These are phyloP conservation scores for Strigamia crassipes DNA, from an alignment of 2,888 invertebrate species.

Conservation along the genomic window DNA sequence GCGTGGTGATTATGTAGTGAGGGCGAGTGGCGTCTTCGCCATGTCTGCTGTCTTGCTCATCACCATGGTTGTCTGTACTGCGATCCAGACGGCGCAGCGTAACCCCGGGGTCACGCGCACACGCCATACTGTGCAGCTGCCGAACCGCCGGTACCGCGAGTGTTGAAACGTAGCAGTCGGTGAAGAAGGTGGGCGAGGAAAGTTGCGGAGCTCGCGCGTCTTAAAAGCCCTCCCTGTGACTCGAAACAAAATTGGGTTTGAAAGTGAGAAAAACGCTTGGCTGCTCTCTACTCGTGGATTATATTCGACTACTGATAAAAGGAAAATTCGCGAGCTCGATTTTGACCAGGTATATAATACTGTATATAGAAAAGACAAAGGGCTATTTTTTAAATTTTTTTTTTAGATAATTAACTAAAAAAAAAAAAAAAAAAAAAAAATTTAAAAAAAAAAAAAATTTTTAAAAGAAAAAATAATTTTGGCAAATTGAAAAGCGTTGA, in stretches of 20 bases:
- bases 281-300: not conserved
- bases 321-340: slow-evolving; percentile 21
- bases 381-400: too few species aligned
- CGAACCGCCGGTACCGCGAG: slow-evolving; percentile 19
- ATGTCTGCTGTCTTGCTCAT: slow-evolving; percentile 1
- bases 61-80: slow-evolving; percentile 16
- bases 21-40: slow-evolving; percentile 15
- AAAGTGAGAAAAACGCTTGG: slow-evolving; percentile 2
- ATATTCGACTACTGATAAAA: slow-evolving; percentile 14
- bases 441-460: not conserved
- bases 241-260: not conserved
- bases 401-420: too few species aligned
- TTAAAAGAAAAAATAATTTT: not conserved
- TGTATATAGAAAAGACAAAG: not conserved
- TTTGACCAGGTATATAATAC: slow-evolving; percentile 7
- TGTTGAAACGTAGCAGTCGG: slow-evolving; percentile 29
- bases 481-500: not conserved
- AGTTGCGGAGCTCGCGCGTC: slow-evolving; percentile 22
- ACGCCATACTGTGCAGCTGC: slow-evolving; percentile 41
- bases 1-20: not conserved
- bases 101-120: slow-evolving; percentile 44
- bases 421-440: not conserved
- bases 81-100: slow-evolving; percentile 33
- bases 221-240: slow-evolving; percentile 1
- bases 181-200: slow-evolving; percentile 14